These are phyloP conservation scores for Lasioglossum zephyrum DNA, from an alignment of 2,888 invertebrate species.

Conservation along the genomic window DNA sequence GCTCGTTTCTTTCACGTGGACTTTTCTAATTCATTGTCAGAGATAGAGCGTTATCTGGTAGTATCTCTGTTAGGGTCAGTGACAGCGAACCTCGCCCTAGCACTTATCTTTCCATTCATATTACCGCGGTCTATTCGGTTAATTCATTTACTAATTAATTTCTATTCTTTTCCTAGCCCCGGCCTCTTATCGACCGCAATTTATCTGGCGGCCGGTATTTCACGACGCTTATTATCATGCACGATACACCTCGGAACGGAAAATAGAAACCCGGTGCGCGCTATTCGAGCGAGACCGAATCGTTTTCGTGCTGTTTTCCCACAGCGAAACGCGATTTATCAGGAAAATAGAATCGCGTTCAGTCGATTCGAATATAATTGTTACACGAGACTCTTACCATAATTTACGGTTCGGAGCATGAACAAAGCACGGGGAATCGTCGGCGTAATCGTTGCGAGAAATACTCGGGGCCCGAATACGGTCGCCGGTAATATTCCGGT, in stretches of 20 bases:
- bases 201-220: background rate
- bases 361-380: conserved; percentile 6
- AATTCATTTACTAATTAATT: conserved; percentile 7
- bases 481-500: background rate
- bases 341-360: background rate
- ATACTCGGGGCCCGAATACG: background rate
- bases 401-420: background rate
- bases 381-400: background rate
- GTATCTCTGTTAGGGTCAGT: background rate
- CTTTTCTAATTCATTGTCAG: background rate
- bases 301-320: background rate
- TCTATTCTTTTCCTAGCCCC: background rate
- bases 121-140: background rate
- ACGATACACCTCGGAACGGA: background rate
- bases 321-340: background rate
- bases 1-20: background rate
- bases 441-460: background rate
- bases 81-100: background rate
- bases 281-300: background rate
- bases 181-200: background rate
- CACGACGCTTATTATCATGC: background rate
- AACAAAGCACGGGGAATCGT: background rate
- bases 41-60: background rate
- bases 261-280: background rate
- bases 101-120: background rate